A percentile compares a stretch with the other conserved stretches of the same genome.
Evolutionary conservation across 2,888 invertebrate genomes (phyloP).

Genomic region (Aradus depressus): DNA sequence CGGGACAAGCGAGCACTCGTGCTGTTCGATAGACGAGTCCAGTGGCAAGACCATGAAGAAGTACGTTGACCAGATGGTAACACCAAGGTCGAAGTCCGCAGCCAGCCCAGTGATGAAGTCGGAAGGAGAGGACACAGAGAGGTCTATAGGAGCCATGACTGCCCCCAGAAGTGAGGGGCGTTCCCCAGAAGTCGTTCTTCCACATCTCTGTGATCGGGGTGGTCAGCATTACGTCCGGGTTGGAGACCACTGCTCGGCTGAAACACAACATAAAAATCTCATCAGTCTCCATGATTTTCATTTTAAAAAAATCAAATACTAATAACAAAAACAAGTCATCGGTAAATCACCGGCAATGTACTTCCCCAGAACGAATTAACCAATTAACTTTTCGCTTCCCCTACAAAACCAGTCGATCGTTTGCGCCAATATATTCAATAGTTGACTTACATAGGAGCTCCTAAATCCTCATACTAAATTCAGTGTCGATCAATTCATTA

Average conservation of each 20-base stretch:
- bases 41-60: slow-evolving; percentile 76
- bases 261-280: slow-evolving; percentile 36
- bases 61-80: slow-evolving; percentile 75
- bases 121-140: slow-evolving; percentile 76
- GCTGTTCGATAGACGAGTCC: slow-evolving; percentile 41
- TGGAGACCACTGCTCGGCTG: slow-evolving; percentile 92
- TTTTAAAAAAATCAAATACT: no score
- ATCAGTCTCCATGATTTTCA: no score
- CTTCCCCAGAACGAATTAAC: no score
- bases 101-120: slow-evolving; percentile 64
- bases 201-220: slow-evolving; percentile 65
- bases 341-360: no score
- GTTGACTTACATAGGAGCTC: no score
- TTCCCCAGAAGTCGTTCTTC: slow-evolving; percentile 96
- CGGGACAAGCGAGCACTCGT: slow-evolving; percentile 46
- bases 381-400: no score
- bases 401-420: no score
- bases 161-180: slow-evolving; percentile 79
- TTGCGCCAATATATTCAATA: no score
- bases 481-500: no score
- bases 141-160: slow-evolving; percentile 97
- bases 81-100: slow-evolving; percentile 69
- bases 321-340: no score
- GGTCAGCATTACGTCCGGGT: slow-evolving; percentile 61
- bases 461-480: no score